A percentile compares a stretch with the other conserved stretches of the same genome.
These are phyloP conservation scores for Avahi laniger DNA, from an alignment of 2,797 vertebrate species.

Conservation along the genomic window DNA sequence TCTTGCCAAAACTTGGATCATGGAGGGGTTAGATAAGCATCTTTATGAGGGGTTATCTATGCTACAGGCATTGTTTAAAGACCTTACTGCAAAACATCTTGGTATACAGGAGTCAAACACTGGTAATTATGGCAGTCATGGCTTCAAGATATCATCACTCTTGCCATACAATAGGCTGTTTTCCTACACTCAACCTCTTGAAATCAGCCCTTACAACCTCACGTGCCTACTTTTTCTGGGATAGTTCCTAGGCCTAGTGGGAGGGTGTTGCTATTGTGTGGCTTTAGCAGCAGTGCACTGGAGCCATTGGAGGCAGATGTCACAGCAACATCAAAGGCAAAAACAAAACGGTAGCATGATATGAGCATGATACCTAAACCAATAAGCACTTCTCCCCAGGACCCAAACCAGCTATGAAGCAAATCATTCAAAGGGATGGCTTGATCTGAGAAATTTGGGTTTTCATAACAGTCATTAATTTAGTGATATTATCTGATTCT, in stretches of 20 bases:
- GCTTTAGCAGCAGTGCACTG: neutral
- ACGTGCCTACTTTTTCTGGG: neutral
- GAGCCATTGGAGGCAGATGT: neutral
- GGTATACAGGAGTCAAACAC: neutral
- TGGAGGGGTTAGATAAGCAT: neutral
- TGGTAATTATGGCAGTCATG: too few relatives aligned
- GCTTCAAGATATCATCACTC: neutral
- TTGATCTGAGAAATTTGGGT: neutral
- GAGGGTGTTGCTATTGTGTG: too few relatives aligned
- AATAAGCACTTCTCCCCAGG: neutral
- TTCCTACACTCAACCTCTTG: neutral
- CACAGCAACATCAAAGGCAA: neutral
- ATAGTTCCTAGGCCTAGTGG: neutral
- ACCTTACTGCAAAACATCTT: neutral
- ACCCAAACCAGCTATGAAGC: neutral
- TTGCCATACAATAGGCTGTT: neutral
- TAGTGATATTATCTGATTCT: neutral
- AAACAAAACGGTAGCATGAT: neutral
- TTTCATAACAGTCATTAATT: neutral
- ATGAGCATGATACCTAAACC: neutral
- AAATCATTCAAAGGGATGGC: neutral
- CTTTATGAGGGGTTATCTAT: neutral
- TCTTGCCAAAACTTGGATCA: neutral
- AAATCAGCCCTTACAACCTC: neutral
- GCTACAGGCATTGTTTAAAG: neutral